Conservation (phyloP, 2,888 invertebrate genomes). For the Melipona bicolor region DNA sequence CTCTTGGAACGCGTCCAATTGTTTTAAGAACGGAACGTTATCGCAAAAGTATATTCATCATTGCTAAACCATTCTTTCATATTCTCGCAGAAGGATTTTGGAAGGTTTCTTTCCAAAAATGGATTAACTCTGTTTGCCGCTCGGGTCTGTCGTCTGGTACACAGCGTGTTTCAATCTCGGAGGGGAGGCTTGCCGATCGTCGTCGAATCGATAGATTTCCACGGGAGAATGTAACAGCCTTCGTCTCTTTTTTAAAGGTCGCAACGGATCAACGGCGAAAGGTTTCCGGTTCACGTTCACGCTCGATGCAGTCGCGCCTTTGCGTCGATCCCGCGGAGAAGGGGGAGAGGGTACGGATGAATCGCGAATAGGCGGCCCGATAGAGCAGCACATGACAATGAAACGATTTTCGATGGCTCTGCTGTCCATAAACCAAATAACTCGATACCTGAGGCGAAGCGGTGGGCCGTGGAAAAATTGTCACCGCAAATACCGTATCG, state of each 20-base stretch:
- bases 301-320: neutral
- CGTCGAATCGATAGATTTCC: neutral
- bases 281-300: slow-evolving; percentile 8
- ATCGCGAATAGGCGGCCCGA: slow-evolving; percentile 18
- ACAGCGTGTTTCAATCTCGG: neutral
- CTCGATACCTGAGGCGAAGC: slow-evolving; percentile 50
- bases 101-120: too few relatives aligned
- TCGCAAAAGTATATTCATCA: neutral
- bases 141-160: neutral
- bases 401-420: slow-evolving; percentile 63
- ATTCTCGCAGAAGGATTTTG: neutral
- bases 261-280: slow-evolving; percentile 57
- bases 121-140: neutral
- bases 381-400: slow-evolving; percentile 16
- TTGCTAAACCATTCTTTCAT: neutral
- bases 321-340: neutral
- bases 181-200: neutral
- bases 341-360: neutral
- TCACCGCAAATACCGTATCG: slow-evolving; percentile 51
- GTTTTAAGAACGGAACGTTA: neutral
- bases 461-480: slow-evolving; percentile 57
- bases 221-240: slow-evolving; percentile 1
- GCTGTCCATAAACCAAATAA: slow-evolving; percentile 62
- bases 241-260: slow-evolving; percentile 64
- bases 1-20: slow-evolving; percentile 9